A percentile compares a stretch with the other conserved stretches of the same genome.
Conservation (phyloP, 2,113 vertebrate genomes). For the Oncorhynchus gorbuscha region DNA sequence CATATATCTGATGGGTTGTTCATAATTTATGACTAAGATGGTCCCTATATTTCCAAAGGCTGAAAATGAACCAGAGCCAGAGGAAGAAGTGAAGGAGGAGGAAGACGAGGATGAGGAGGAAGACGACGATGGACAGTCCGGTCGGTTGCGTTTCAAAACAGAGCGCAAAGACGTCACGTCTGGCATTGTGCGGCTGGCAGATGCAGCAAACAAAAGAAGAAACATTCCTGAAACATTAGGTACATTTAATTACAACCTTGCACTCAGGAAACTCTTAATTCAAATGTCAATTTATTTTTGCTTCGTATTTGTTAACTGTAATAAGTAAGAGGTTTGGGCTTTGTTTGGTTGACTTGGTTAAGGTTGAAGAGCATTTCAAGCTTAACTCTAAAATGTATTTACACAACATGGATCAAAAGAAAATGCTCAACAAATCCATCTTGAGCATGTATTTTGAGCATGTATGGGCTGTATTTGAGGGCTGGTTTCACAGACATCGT, state of each 20-base stretch:
- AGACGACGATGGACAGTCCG: conserved; percentile 90
- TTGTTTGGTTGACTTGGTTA: background rate
- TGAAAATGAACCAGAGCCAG: conserved; percentile 68
- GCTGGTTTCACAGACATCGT: background rate
- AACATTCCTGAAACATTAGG: conserved; percentile 97
- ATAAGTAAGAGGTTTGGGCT: too few species aligned
- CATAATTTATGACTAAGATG: too few species aligned
- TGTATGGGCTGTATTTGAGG: background rate
- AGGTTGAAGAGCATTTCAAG: background rate
- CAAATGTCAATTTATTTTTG: background rate
- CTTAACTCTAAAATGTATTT: background rate
- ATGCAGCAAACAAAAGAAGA: conserved; percentile 85
- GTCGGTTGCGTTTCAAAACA: conserved; percentile 91
- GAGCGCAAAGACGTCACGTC: conserved; percentile 88
- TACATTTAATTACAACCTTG: conserved; percentile 43
- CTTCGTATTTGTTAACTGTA: too few species aligned
- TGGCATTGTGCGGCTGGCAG: conserved; percentile 85
- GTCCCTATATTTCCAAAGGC: conserved; percentile 56
- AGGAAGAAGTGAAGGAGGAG: conserved; percentile 86
- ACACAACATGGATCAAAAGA: too few species aligned
- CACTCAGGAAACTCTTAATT: background rate
- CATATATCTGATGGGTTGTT: too few species aligned
- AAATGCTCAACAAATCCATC: too few species aligned
- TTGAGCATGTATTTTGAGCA: background rate
- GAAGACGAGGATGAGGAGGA: conserved; percentile 80